Evolutionary conservation across 2,797 vertebrate species (phyloP).

Genomic region (Macropus fuliginosus): DNA sequence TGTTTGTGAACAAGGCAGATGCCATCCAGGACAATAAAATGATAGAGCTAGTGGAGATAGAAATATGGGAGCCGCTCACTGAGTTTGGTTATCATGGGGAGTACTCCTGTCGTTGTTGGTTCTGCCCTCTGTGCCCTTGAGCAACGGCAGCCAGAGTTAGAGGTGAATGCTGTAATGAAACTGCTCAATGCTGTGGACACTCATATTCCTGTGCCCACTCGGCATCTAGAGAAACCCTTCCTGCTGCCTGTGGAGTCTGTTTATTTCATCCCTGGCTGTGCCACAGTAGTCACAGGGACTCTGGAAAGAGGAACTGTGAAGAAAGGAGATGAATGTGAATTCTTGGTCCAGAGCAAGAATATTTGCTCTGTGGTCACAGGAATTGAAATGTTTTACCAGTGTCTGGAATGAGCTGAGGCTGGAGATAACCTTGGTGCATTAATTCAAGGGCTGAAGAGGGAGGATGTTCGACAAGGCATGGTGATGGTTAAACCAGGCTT

Average conservation of each 20-base stretch:
- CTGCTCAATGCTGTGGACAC: conserved; percentile 90
- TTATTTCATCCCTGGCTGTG: conserved; percentile 93
- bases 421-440: conserved; percentile 93
- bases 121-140: conserved; percentile 95
- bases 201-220: conserved; percentile 89
- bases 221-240: conserved; percentile 92
- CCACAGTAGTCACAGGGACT: conserved; percentile 93
- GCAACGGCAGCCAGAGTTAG: conserved; percentile 89
- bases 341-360: conserved; percentile 89
- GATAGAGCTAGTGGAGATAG: conserved; percentile 94
- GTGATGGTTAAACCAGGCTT: conserved; percentile 93
- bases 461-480: conserved; percentile 92
- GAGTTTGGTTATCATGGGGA: conserved; percentile 94
- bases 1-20: conserved; percentile 94
- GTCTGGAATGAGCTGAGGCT: conserved; percentile 92
- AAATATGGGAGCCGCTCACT: conserved; percentile 92
- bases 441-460: conserved; percentile 91
- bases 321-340: conserved; percentile 93
- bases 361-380: conserved; percentile 92
- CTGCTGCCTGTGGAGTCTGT: conserved; percentile 91
- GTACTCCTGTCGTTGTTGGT: conserved; percentile 88
- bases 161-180: conserved; percentile 89
- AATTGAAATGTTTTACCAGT: conserved; percentile 95
- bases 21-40: conserved; percentile 93
- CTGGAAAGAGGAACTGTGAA: conserved; percentile 91